Evolutionary conservation across 2,888 invertebrate genomes (phyloP).

Genomic region (Pammene aurita): DNA sequence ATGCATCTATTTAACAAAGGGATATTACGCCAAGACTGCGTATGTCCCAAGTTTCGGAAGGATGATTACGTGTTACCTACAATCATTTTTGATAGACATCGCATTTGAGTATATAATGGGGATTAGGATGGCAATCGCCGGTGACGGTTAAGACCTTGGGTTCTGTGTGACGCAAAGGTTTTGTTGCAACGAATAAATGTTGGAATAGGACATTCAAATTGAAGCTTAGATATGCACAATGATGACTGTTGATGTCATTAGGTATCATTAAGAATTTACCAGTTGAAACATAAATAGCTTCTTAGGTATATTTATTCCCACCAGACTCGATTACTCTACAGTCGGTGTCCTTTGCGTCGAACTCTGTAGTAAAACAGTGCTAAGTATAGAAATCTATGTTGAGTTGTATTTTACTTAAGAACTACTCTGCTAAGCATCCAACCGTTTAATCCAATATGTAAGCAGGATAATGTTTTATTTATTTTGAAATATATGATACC

Average conservation of each 20-base stretch:
- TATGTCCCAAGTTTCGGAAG: constrained; percentile 18
- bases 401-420: too few species aligned
- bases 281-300: too few species aligned
- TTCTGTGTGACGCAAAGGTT: constrained; percentile 7
- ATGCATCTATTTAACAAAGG: constrained; percentile 6
- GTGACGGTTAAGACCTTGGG: constrained; percentile 23
- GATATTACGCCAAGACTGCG: constrained; percentile 15
- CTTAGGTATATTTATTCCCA: too few species aligned
- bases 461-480: constrained; percentile 23
- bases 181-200: background rate
- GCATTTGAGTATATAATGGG: constrained; percentile 8
- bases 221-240: too few species aligned
- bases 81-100: constrained; percentile 19
- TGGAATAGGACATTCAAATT: background rate
- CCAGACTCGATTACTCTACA: too few species aligned
- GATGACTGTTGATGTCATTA: too few species aligned
- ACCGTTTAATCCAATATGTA: background rate
- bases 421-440: background rate
- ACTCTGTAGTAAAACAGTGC: too few species aligned
- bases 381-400: too few species aligned
- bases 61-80: constrained; percentile 1
- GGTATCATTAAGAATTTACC: too few species aligned
- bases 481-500: constrained; percentile 25
- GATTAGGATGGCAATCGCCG: constrained; percentile 20
- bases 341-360: too few species aligned